Base-by-base conservation (phyloP, 2,888 invertebrate genomes). In the Hoplodrina ambigua region DNA sequence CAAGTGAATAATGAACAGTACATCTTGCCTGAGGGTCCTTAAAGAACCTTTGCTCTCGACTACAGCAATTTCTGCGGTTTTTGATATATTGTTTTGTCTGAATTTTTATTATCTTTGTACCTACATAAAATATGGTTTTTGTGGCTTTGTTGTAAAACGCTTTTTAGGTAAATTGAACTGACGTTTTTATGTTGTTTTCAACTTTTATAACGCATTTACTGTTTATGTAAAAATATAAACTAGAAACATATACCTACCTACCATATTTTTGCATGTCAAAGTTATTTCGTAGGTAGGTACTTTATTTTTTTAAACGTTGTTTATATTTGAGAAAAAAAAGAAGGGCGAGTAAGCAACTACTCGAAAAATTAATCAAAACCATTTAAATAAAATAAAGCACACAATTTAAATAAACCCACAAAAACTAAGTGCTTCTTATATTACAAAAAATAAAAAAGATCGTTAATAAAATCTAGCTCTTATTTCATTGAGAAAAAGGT, bases 1-100 rank as follows among this genome's bases (percentile, higher is more conserved):
- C 69, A 76, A 80, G 80, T 85, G 78, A 84, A 86, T 86, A 84
- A 85, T 83, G 76, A 84, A 85, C 62, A 80, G 77, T 71, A 77
- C 74, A 78, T 85, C 70, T 84, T 75, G 75, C 85, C 80, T 71
- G 58, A 44, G 72, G 78, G 82, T 61, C 57, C 41, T 79, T 81
- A 79, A 72, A 63, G 37, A 71, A 30, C 50, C 46, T 72, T 68
- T 46, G 50, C n/a, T 59, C 70, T 68, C 8, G n/a, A 54, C 30
- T 66, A n/a, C 50, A 67, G 44, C n/a, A n/a, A 56, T 59, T 65
- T 67, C 15, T 73, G 58, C 52, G 69, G 55, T 78, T 72, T 72
- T 71, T 44, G 50, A 58, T 63, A 68, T 66, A 72, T 53, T 44
- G 46, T 46, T 20, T 54, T 41, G 19, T 67, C 52, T 59, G 52